Evolutionary conservation across 2,888 invertebrate genomes (phyloP).

Genomic region (Harpagoxenus sublaevis): DNA sequence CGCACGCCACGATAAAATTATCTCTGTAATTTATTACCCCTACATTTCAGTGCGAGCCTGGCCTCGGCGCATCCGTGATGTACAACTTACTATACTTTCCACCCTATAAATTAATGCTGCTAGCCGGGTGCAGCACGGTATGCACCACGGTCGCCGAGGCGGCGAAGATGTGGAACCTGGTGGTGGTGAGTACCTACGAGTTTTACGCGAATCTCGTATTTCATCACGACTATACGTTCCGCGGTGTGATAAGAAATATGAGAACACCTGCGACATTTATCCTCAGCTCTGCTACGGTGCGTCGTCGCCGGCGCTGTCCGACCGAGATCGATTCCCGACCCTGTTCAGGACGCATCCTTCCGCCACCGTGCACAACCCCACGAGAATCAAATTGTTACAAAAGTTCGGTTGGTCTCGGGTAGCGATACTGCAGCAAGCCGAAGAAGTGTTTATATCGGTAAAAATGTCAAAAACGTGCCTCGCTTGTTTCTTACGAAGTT

Average conservation of each 20-base stretch:
- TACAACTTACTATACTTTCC: slow-evolving; percentile 99
- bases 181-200: slow-evolving; percentile 93
- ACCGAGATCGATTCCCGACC: slow-evolving; percentile 98
- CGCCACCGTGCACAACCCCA: slow-evolving; percentile 99
- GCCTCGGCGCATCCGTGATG: slow-evolving; percentile 98
- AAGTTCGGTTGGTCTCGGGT: slow-evolving; percentile 99
- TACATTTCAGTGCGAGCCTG: slow-evolving; percentile 96
- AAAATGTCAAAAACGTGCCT: slow-evolving; percentile 78
- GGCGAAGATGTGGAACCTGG: slow-evolving; percentile 99
- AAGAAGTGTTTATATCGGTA: slow-evolving; percentile 98
- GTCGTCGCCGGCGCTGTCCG: slow-evolving; percentile 98
- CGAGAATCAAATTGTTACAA: slow-evolving; percentile 97
- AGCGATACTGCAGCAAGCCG: slow-evolving; percentile 98
- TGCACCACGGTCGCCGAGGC: slow-evolving; percentile 99
- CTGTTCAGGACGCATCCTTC: slow-evolving; percentile 99
- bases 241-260: neutral
- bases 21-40: slow-evolving; percentile 31
- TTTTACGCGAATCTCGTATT: neutral
- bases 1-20: slow-evolving; percentile 7
- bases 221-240: neutral
- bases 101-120: slow-evolving; percentile 96
- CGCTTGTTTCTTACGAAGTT: neutral
- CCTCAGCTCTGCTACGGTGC: slow-evolving; percentile 98
- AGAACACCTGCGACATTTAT: neutral
- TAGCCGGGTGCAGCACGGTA: slow-evolving; percentile 99